A percentile compares a stretch with the other conserved stretches of the same genome.
Evolutionary conservation across 2,888 invertebrate genomes (phyloP).

Genomic region (Diploptera punctata): DNA sequence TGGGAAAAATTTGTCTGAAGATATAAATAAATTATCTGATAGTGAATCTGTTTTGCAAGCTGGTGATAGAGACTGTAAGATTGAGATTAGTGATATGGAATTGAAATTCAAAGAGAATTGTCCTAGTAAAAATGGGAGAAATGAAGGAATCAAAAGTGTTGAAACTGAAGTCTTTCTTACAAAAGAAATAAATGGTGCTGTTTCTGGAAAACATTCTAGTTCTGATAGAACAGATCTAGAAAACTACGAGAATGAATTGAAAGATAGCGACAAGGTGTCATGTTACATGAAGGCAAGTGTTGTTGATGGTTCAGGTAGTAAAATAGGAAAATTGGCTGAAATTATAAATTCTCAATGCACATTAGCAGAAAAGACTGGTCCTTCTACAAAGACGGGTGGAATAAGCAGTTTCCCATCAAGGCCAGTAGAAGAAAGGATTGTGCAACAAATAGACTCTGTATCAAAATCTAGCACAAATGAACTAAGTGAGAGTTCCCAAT

Average conservation of each 20-base stretch:
- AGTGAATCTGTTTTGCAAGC: too few species aligned
- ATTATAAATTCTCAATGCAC: too few species aligned
- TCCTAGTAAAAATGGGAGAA: too few species aligned
- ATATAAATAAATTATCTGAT: too few species aligned
- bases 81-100: too few species aligned
- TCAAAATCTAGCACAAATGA: neutral
- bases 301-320: neutral
- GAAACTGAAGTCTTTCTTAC: too few species aligned
- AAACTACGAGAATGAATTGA: slow-evolving; percentile 8
- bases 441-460: too few species aligned
- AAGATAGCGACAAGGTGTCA: neutral
- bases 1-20: too few species aligned
- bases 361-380: neutral
- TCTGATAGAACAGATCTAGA: slow-evolving; percentile 1
- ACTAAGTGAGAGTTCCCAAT: neutral
- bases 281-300: neutral
- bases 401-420: neutral
- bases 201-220: neutral
- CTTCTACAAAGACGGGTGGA: neutral
- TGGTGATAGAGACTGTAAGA: too few species aligned
- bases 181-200: too few species aligned
- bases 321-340: neutral
- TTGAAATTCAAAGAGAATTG: too few species aligned
- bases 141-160: too few species aligned
- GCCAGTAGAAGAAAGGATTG: neutral